A percentile compares a stretch with the other conserved stretches of the same genome.
Conservation (phyloP, 1,140 invertebrate species). For the Nymphalis io region DNA sequence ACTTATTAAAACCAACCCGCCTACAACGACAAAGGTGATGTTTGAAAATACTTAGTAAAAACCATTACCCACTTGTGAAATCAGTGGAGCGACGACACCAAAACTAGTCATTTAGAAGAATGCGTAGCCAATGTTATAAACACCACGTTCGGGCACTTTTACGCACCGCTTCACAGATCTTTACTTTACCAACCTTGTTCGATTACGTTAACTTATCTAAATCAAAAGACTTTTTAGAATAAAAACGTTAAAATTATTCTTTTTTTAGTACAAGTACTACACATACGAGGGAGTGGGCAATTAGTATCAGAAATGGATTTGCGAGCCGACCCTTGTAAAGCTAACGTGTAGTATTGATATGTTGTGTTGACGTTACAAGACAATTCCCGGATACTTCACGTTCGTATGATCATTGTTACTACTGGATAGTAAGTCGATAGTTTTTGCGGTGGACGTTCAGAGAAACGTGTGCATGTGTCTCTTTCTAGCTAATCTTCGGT, state of each 20-base stretch:
- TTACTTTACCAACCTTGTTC: conserved; percentile 13
- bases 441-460: conserved; percentile 40
- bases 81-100: conserved; percentile 33
- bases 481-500: not conserved
- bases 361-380: not conserved
- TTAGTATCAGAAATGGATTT: no score
- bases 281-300: no score
- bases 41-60: no score
- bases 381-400: not conserved
- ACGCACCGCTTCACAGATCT: conserved; percentile 7
- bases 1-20: no score
- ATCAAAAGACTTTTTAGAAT: no score
- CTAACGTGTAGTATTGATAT: no score
- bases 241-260: no score
- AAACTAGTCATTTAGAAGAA: conserved; percentile 52
- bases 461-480: conserved; percentile 9
- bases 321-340: no score
- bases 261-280: no score
- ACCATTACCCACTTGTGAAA: not conserved
- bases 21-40: no score
- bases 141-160: conserved; percentile 37
- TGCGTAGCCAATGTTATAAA: conserved; percentile 58
- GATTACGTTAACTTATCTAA: not conserved
- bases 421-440: conserved; percentile 37
- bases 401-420: conserved; percentile 29